Evolutionary conservation across 2,113 vertebrate genomes (phyloP).

Genomic region (Tragulus kanchil): DNA sequence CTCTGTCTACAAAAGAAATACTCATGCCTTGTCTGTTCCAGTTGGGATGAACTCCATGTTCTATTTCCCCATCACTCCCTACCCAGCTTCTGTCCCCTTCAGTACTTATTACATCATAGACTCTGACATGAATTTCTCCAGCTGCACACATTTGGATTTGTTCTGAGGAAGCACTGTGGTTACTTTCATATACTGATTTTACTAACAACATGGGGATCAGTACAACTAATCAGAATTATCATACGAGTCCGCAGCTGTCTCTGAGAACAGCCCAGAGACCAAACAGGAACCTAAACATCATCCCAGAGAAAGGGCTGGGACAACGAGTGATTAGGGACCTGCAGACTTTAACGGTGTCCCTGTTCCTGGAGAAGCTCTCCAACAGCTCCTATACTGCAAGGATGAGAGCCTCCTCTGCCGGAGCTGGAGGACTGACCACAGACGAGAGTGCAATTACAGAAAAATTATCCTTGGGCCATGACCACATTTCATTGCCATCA

Average conservation of each 20-base stretch:
- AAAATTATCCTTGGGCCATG: conserved; percentile 73
- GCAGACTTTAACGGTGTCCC: neutral
- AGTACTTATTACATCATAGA: neutral
- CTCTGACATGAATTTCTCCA: neutral
- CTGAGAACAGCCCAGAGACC: neutral
- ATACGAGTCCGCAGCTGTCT: neutral
- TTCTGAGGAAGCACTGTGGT: neutral
- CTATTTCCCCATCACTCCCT: neutral
- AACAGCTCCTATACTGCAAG: neutral
- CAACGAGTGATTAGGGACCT: neutral
- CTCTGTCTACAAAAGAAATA: neutral
- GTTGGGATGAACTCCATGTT: neutral
- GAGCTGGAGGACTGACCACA: neutral
- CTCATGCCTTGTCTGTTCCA: neutral
- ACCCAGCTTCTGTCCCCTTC: neutral
- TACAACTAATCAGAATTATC: neutral
- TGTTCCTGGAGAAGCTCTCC: neutral
- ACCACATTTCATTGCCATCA: conserved; percentile 81
- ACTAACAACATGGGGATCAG: neutral
- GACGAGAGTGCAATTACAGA: conserved; percentile 71
- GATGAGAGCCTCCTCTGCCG: neutral
- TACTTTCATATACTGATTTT: neutral
- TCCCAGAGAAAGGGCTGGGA: neutral
- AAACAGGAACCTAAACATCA: neutral
- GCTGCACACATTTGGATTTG: neutral